phyloP scores from a whole-genome alignment of 2,797 vertebrate species.

The Zenarchopterus dispar region DNA sequence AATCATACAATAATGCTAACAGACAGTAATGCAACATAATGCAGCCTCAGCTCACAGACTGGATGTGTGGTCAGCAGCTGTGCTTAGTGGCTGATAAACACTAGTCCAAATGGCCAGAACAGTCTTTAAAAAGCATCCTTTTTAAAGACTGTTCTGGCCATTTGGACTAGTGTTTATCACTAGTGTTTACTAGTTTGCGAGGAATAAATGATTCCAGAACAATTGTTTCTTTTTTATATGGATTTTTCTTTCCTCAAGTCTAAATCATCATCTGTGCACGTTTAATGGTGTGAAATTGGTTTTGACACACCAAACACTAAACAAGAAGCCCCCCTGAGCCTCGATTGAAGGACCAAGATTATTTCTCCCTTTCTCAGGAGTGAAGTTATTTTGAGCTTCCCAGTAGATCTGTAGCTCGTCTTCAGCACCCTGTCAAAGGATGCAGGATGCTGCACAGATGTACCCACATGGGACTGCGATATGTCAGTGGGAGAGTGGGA shows the following conservation, averaged over 20 bases:
- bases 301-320: not conserved
- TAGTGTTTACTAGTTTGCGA: no score
- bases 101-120: no score
- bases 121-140: no score
- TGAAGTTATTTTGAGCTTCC: constrained; percentile 15
- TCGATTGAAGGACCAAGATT: not conserved
- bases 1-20: no score
- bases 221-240: not conserved
- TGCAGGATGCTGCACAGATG: not conserved
- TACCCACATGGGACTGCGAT: not conserved
- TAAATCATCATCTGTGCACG: not conserved
- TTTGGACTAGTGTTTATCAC: no score
- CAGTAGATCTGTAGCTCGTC: constrained; percentile 12
- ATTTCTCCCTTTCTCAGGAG: constrained; percentile 9
- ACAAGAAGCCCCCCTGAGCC: not conserved
- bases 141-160: no score
- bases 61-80: no score
- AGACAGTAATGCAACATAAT: no score
- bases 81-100: no score
- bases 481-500: not conserved
- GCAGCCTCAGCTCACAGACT: no score
- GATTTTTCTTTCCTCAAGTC: not conserved
- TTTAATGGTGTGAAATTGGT: constrained; percentile 1
- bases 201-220: not conserved
- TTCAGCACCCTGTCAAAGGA: constrained; percentile 6